Conservation (phyloP, 2,888 invertebrate genomes). For the Pycnomerus fuliginosus region DNA sequence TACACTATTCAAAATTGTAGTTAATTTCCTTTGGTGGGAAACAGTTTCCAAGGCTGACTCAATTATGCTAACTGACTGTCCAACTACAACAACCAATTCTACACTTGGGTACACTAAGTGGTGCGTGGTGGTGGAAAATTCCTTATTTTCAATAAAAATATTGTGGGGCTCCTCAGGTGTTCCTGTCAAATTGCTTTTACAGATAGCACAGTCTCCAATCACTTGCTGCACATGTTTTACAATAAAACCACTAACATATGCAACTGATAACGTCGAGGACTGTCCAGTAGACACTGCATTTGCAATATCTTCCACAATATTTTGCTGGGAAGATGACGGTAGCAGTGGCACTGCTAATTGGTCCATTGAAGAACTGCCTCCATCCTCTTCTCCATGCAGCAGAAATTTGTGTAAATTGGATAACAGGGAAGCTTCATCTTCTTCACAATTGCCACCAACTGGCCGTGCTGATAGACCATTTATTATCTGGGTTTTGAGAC, state of each 20-base stretch:
- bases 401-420: slow-evolving; percentile 7
- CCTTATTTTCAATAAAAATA: slow-evolving; percentile 6
- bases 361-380: too few species aligned
- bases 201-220: slow-evolving; percentile 3
- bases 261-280: slow-evolving; percentile 2
- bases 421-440: slow-evolving; percentile 11
- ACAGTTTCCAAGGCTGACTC: too few species aligned
- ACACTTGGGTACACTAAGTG: slow-evolving; percentile 9
- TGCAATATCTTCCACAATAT: too few species aligned
- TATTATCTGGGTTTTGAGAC: slow-evolving; percentile 26
- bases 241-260: slow-evolving; percentile 10
- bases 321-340: too few species aligned
- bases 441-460: slow-evolving; percentile 19
- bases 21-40: too few species aligned
- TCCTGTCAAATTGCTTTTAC: background rate
- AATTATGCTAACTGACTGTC: slow-evolving; percentile 2
- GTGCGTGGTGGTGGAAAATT: background rate
- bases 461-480: slow-evolving; percentile 15
- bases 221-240: slow-evolving; percentile 1
- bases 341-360: slow-evolving; percentile 3
- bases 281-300: slow-evolving; percentile 1
- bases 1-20: too few species aligned
- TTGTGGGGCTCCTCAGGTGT: slow-evolving; percentile 5
- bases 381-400: background rate
- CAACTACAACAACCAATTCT: slow-evolving; percentile 9